A percentile compares a stretch with the other conserved stretches of the same genome.
Evolutionary conservation across 2,797 vertebrate genomes (phyloP).

Genomic region (Mormyrus hasselquistii): DNA sequence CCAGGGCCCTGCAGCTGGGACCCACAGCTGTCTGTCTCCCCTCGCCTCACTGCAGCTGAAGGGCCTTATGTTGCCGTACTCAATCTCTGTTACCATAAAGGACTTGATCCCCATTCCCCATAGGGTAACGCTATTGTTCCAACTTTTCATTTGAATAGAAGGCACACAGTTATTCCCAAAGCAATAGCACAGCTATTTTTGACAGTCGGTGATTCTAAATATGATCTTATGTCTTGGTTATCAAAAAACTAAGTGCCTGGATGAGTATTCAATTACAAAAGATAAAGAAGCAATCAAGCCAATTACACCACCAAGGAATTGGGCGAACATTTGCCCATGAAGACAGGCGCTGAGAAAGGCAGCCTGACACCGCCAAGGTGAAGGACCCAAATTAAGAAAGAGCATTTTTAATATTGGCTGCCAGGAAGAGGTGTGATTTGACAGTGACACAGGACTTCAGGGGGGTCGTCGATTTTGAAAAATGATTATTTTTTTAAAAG

Average conservation of each 20-base stretch:
- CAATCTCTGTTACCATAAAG: not conserved
- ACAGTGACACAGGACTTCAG: slow-evolving; percentile 25
- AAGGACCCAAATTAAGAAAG: slow-evolving; percentile 3
- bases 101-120: not conserved
- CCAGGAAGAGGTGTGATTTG: not conserved
- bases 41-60: not conserved
- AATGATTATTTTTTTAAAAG: slow-evolving; percentile 17
- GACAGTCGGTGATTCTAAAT: not conserved
- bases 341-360: not conserved
- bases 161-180: not conserved
- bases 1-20: no score
- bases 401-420: not conserved
- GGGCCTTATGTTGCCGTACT: not conserved
- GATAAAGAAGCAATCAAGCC: not conserved
- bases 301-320: not conserved
- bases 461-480: slow-evolving; percentile 5
- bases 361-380: not conserved
- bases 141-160: slow-evolving; percentile 2
- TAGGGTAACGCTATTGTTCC: not conserved
- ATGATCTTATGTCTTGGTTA: not conserved
- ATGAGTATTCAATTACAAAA: not conserved
- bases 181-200: not conserved
- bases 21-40: not conserved
- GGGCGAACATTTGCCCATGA: not conserved
- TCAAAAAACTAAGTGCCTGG: not conserved